Evolutionary conservation across 2,113 vertebrate genomes (phyloP).

Genomic region (Oncorhynchus tshawytscha): DNA sequence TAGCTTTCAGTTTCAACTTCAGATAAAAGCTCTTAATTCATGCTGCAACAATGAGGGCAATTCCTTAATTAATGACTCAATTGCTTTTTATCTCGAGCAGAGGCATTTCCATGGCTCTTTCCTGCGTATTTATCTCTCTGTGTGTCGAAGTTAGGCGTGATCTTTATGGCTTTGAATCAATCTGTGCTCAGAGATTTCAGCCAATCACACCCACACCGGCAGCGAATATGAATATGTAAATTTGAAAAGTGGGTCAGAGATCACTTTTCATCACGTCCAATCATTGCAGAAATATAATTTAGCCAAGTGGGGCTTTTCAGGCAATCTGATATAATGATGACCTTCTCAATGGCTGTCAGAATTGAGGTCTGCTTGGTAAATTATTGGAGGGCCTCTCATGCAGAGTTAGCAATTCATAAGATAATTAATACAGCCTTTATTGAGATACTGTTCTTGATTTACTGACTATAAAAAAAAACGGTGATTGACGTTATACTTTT

Average conservation of each 20-base stretch:
- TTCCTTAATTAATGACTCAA: constrained; percentile 60
- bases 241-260: constrained; percentile 63
- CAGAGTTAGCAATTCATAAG: constrained; percentile 16
- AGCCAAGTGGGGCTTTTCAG: constrained; percentile 41
- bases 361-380: constrained; percentile 35
- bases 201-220: constrained; percentile 63
- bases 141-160: constrained; percentile 43
- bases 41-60: constrained; percentile 19
- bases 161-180: constrained; percentile 63
- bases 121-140: constrained; percentile 40
- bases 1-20: not conserved
- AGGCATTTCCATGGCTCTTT: constrained; percentile 42
- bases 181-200: constrained; percentile 57
- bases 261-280: constrained; percentile 63
- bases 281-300: constrained; percentile 54
- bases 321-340: constrained; percentile 46
- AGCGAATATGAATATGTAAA: constrained; percentile 69
- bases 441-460: constrained; percentile 8
- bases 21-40: constrained; percentile 7
- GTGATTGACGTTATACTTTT: not conserved
- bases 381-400: constrained; percentile 7
- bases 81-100: constrained; percentile 51
- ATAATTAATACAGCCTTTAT: constrained; percentile 46
- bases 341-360: constrained; percentile 50
- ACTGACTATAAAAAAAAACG: constrained; percentile 2